These are phyloP conservation scores for Tringa solitaria DNA, from an alignment of 2,113 vertebrate genomes.

Conservation along the genomic window DNA sequence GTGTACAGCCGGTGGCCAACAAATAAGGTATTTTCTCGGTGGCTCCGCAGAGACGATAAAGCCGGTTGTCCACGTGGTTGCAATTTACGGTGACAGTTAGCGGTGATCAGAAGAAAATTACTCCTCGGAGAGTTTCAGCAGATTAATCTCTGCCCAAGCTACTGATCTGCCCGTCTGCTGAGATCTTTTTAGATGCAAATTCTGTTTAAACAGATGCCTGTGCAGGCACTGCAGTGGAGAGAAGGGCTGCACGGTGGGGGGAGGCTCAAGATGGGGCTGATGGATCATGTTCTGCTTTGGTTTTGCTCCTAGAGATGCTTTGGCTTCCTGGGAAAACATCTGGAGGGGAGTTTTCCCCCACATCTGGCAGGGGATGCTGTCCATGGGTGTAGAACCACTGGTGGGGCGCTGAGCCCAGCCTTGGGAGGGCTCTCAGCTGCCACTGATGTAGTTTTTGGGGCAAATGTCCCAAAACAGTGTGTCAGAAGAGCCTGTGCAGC, in stretches of 20 bases:
- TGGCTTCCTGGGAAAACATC: background rate
- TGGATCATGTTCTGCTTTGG: fast-evolving
- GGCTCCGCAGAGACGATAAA: background rate
- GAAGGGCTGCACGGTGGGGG: background rate
- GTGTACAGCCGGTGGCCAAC: fast-evolving
- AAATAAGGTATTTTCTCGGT: fast-evolving
- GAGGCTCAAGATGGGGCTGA: fast-evolving
- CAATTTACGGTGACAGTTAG: background rate
- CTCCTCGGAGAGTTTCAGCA: background rate
- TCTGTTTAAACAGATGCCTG: fast-evolving
- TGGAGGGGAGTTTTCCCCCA: background rate
- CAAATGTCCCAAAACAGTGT: fast-evolving
- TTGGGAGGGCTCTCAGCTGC: background rate
- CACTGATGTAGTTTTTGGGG: fast-evolving
- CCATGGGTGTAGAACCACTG: background rate
- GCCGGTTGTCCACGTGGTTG: fast-evolving
- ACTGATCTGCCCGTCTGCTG: background rate
- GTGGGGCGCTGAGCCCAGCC: fast-evolving
- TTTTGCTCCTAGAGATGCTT: background rate
- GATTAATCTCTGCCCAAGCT: background rate
- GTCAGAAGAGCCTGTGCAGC: background rate
- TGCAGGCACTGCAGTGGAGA: fast-evolving
- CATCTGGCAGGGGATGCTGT: background rate
- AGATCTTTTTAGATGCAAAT: background rate
- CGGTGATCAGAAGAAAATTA: background rate